These are phyloP conservation scores for Parapristionchus giblindavisi DNA, from an alignment of 2,888 invertebrate genomes.

Conservation along the genomic window DNA sequence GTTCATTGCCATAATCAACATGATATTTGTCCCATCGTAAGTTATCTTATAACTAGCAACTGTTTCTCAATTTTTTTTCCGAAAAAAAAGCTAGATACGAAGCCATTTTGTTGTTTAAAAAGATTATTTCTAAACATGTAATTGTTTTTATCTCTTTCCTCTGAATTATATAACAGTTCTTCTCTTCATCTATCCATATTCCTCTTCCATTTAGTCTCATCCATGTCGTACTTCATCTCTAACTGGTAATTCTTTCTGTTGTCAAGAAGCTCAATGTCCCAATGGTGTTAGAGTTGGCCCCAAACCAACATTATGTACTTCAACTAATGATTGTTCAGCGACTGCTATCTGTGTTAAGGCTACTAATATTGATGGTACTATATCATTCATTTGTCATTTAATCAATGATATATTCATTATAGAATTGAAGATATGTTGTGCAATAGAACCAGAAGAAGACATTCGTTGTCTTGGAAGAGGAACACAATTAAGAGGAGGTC, in stretches of 20 bases:
- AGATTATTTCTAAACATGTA: no score
- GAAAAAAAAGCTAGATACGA: not conserved
- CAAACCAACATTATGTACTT: conserved; percentile 32
- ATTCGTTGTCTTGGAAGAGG: conserved; percentile 44
- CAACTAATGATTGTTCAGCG: not conserved
- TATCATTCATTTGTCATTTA: not conserved
- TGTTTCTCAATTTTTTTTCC: not conserved
- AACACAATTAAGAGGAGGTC: conserved; percentile 42
- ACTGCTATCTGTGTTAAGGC: not conserved
- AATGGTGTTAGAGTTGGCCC: conserved; percentile 18
- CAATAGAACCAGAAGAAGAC: not conserved
- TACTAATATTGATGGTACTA: conserved; percentile 7
- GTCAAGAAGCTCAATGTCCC: conserved; percentile 46
- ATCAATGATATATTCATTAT: not conserved
- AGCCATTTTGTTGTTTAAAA: not conserved
- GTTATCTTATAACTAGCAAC: not conserved
- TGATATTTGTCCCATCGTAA: conserved; percentile 41
- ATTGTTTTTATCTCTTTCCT: not conserved
- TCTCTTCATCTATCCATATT: no score
- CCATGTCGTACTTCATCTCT: conserved; percentile 50
- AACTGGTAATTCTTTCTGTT: conserved; percentile 48
- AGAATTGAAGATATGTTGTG: conserved; percentile 43
- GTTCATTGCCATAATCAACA: conserved; percentile 46
- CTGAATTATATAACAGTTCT: no score
- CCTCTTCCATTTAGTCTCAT: conserved; percentile 43